Conservation (phyloP, 2,113 vertebrate genomes). For the Micronisus gabar region DNA sequence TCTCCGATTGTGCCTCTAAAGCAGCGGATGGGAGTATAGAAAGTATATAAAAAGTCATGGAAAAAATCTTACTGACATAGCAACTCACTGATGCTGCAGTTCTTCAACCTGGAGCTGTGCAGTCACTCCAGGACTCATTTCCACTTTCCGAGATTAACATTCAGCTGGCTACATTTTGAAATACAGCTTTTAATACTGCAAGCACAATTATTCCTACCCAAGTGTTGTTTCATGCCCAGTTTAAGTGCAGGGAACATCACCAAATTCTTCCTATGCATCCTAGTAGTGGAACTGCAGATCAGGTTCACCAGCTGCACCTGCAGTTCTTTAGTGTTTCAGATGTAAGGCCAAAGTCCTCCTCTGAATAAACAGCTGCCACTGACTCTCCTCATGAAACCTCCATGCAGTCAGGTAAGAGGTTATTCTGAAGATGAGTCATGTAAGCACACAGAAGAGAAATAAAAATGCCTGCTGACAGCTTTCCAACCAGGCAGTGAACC, state of each 20-base stretch:
- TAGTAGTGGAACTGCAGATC: neutral
- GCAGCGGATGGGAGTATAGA: neutral
- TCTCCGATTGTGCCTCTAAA: neutral
- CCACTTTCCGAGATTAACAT: neutral
- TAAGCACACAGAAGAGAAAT: neutral
- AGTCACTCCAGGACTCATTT: neutral
- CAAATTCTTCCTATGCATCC: neutral
- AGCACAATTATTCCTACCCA: neutral
- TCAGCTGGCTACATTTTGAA: neutral
- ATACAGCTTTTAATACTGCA: neutral
- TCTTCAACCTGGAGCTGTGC: neutral
- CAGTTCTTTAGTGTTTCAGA: neutral
- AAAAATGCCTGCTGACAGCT: neutral
- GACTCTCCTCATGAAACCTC: neutral
- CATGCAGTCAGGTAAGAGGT: neutral
- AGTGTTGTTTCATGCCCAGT: neutral
- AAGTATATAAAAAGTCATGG: neutral
- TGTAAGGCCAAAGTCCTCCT: neutral
- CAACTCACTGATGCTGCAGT: neutral
- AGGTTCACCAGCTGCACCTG: neutral
- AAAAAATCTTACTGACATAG: neutral
- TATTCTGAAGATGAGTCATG: neutral
- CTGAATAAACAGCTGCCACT: neutral
- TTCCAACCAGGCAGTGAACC: neutral
- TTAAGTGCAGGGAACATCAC: neutral